Evolutionary conservation across 2,113 vertebrate genomes (phyloP).

Genomic region (Dromiciops gliroides): DNA sequence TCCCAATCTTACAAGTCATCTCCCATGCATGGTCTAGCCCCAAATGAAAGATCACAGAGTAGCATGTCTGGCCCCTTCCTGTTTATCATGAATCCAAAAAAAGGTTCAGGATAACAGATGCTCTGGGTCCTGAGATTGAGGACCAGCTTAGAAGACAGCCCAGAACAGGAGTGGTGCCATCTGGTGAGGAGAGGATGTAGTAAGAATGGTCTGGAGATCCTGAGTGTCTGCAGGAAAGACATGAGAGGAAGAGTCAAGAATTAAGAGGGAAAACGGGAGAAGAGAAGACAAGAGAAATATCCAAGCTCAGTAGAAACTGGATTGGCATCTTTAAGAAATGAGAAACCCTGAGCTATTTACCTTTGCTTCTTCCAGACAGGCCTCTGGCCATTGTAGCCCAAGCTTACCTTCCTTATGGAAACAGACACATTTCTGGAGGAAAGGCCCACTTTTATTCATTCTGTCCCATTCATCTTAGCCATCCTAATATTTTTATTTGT

Average conservation of each 20-base stretch:
- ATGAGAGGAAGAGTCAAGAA: neutral
- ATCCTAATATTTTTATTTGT: neutral
- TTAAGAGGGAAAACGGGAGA: accelerated
- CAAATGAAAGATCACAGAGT: neutral
- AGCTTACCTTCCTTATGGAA: neutral
- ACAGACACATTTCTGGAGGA: neutral
- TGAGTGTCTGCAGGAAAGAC: neutral
- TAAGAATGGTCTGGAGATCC: neutral
- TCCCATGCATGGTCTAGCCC: neutral
- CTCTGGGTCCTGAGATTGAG: neutral
- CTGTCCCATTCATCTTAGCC: neutral
- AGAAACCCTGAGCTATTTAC: neutral
- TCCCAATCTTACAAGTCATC: neutral
- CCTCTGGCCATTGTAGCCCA: neutral
- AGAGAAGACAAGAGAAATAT: neutral
- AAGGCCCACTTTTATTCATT: neutral
- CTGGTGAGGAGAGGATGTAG: neutral
- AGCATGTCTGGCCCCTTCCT: neutral
- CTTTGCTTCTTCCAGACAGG: neutral
- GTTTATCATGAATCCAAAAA: neutral
- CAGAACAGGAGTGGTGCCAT: neutral
- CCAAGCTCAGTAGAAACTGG: neutral
- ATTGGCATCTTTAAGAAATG: neutral
- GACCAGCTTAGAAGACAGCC: neutral
- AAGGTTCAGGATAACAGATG: neutral